Conservation (phyloP, 2,797 vertebrate genomes). For the Myotis findleyi region DNA sequence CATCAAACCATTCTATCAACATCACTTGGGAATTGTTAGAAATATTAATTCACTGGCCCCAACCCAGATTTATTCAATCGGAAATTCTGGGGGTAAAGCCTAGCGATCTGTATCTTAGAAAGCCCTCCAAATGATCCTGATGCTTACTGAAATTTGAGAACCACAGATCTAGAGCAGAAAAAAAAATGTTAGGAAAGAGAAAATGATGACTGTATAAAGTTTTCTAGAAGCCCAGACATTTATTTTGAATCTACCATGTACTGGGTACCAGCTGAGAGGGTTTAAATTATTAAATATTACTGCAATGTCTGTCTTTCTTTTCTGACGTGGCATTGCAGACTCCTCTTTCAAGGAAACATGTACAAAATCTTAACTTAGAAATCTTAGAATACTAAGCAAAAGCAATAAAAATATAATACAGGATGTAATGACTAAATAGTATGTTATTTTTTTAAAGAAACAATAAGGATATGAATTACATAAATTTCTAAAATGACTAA, state of each 20-base stretch:
- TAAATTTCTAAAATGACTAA: background rate
- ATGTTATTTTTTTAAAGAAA: slow-evolving; percentile 49
- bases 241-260: background rate
- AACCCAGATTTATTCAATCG: background rate
- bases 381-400: slow-evolving; percentile 26
- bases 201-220: background rate
- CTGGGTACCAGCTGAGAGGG: background rate
- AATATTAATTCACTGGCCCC: background rate
- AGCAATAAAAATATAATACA: background rate
- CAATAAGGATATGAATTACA: background rate
- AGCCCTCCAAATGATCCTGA: background rate
- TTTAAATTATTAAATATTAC: slow-evolving; percentile 28
- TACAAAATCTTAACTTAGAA: slow-evolving; percentile 37
- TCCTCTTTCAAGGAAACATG: slow-evolving; percentile 18
- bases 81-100: background rate
- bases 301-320: background rate
- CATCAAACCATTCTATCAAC: background rate
- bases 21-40: background rate
- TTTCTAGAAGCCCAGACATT: background rate
- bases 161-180: background rate
- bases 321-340: background rate
- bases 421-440: background rate
- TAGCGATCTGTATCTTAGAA: background rate
- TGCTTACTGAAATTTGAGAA: background rate
- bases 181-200: background rate